phyloP scores from a whole-genome alignment of 2,888 invertebrate genomes.

The Patella pellucida region DNA sequence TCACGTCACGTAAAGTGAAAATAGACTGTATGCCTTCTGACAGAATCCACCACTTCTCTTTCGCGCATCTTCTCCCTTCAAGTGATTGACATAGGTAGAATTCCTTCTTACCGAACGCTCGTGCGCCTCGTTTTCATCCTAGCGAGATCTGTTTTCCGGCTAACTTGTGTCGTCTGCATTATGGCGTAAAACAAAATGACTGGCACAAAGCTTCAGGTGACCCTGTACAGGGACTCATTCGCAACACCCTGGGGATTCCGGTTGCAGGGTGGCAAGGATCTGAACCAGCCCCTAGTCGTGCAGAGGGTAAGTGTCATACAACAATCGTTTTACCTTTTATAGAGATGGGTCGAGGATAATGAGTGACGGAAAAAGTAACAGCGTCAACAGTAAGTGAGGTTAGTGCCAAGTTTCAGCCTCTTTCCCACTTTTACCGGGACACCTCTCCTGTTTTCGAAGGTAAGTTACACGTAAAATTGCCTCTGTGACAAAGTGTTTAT shows the following conservation, averaged over 20 bases:
- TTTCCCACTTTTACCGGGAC: conserved; percentile 15
- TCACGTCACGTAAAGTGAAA: neutral
- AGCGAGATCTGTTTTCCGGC: conserved; percentile 6
- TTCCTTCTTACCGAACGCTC: neutral
- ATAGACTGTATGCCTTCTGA: neutral
- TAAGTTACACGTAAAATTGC: conserved; percentile 15
- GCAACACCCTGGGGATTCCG: conserved; percentile 71
- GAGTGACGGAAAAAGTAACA: conserved; percentile 25
- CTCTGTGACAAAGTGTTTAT: neutral
- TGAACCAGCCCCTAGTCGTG: conserved; percentile 64
- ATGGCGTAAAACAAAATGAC: conserved; percentile 31
- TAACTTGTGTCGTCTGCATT: conserved; percentile 9
- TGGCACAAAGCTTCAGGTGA: conserved; percentile 56
- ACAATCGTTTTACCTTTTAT: conserved; percentile 35
- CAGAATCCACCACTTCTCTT: conserved; percentile 15
- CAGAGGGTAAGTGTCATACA: conserved; percentile 67
- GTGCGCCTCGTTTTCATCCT: conserved; percentile 6
- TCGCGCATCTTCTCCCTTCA: conserved; percentile 19
- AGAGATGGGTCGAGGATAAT: conserved; percentile 27
- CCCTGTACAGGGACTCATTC: conserved; percentile 68
- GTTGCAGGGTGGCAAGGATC: conserved; percentile 70
- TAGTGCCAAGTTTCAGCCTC: conserved; percentile 13
- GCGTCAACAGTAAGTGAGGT: conserved; percentile 22
- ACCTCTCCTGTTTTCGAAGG: conserved; percentile 15
- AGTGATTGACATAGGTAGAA: conserved; percentile 9